Percentiles rank a stretch among this genome's conserved stretches.
phyloP scores from a whole-genome alignment of 2,797 vertebrate species.

The Pempheris klunzingeri region DNA sequence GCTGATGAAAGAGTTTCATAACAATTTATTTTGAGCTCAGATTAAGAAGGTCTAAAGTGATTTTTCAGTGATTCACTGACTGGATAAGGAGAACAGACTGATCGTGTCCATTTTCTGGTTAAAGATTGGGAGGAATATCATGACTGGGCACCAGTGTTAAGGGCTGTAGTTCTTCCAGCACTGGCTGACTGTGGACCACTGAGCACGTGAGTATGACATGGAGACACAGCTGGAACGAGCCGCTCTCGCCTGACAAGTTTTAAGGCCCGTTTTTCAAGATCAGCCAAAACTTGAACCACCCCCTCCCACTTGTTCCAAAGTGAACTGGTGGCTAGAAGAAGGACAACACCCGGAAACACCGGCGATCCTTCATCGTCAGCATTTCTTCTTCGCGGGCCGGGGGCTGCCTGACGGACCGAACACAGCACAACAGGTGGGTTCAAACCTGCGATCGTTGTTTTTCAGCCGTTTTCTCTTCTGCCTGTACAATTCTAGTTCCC shows the following conservation, averaged over 20 bases:
- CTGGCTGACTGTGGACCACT: background rate
- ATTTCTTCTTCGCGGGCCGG: fast-evolving
- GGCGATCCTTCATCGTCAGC: too few relatives aligned
- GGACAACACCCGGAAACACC: conserved; percentile 36
- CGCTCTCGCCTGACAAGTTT: conserved; percentile 33
- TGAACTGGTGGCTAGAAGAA: background rate
- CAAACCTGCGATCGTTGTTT: too few relatives aligned
- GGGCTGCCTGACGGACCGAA: background rate
- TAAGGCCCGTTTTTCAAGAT: conserved; percentile 53
- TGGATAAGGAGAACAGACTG: background rate
- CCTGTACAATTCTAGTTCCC: background rate
- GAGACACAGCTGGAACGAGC: background rate
- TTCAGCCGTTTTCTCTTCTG: background rate
- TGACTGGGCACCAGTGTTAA: too few relatives aligned
- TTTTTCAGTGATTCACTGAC: background rate
- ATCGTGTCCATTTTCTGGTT: too few relatives aligned
- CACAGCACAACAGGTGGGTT: background rate
- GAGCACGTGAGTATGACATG: background rate
- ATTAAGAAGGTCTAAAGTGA: background rate
- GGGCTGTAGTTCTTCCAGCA: too few relatives aligned
- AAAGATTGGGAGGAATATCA: too few relatives aligned
- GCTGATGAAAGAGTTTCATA: background rate
- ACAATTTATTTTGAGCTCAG: background rate
- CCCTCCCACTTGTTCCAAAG: background rate
- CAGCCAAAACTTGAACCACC: background rate